Evolutionary conservation across 2,888 invertebrate genomes (phyloP).

Genomic region (Drosophila mettleri): DNA sequence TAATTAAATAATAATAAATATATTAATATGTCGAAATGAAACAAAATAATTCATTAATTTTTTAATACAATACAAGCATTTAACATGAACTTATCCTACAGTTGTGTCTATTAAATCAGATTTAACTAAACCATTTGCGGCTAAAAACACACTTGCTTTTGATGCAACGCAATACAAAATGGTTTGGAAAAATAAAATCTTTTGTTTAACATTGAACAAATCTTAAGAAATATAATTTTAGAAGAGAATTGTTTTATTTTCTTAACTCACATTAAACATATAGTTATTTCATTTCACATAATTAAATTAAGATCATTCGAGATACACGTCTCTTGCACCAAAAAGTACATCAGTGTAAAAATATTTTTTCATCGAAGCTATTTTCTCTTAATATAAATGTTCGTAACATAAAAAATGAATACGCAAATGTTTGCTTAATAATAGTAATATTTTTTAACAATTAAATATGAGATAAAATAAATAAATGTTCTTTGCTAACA

Average conservation of each 20-base stretch:
- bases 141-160: background rate
- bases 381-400: too few relatives aligned
- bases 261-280: background rate
- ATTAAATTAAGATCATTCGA: too few relatives aligned
- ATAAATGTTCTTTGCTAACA: too few relatives aligned
- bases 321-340: too few relatives aligned
- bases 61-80: background rate
- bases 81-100: background rate
- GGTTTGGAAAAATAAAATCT: conserved; percentile 2
- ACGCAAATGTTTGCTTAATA: too few relatives aligned
- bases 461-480: too few relatives aligned
- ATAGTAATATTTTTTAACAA: too few relatives aligned
- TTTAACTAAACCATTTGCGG: conserved; percentile 5
- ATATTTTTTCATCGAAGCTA: too few relatives aligned
- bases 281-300: too few relatives aligned
- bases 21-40: background rate
- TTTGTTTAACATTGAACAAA: background rate
- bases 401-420: too few relatives aligned
- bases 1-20: conserved; percentile 14
- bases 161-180: background rate
- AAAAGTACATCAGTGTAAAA: too few relatives aligned
- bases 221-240: background rate
- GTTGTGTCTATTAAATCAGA: conserved; percentile 3
- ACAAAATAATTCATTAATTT: conserved; percentile 11
- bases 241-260: background rate